Evolutionary conservation across 2,888 invertebrate genomes (phyloP).

Genomic region (Sepioteuthis lessoniana): DNA sequence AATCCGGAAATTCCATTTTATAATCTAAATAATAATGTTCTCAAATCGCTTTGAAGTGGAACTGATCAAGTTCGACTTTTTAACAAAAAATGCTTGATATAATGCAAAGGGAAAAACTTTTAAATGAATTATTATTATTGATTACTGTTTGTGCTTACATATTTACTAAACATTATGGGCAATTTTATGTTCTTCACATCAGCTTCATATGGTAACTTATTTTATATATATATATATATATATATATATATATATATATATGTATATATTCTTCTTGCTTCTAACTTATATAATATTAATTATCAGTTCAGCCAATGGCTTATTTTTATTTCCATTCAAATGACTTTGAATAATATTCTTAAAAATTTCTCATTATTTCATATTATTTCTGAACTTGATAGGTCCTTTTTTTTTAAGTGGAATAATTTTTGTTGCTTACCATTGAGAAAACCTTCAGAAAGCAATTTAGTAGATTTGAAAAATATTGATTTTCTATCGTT

Average conservation of each 20-base stretch:
- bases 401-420: too few species aligned
- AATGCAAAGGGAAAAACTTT: not conserved
- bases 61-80: not conserved
- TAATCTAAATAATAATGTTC: not conserved
- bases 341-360: not conserved
- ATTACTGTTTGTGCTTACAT: not conserved
- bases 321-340: not conserved
- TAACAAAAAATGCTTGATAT: not conserved
- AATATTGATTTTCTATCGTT: too few species aligned
- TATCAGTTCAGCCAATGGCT: not conserved
- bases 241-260: too few species aligned
- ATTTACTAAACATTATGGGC: not conserved
- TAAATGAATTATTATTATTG: not conserved
- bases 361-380: not conserved
- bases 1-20: too few species aligned
- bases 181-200: not conserved
- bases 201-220: not conserved
- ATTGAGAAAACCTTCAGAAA: too few species aligned
- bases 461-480: too few species aligned
- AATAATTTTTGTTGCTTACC: too few species aligned
- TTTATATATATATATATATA: not conserved
- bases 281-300: too few species aligned
- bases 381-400: not conserved
- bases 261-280: too few species aligned
- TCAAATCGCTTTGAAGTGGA: not conserved